A percentile compares a stretch with the other conserved stretches of the same genome.
phyloP scores from a whole-genome alignment of 2,113 vertebrate genomes.

The Bubo scandiacus region DNA sequence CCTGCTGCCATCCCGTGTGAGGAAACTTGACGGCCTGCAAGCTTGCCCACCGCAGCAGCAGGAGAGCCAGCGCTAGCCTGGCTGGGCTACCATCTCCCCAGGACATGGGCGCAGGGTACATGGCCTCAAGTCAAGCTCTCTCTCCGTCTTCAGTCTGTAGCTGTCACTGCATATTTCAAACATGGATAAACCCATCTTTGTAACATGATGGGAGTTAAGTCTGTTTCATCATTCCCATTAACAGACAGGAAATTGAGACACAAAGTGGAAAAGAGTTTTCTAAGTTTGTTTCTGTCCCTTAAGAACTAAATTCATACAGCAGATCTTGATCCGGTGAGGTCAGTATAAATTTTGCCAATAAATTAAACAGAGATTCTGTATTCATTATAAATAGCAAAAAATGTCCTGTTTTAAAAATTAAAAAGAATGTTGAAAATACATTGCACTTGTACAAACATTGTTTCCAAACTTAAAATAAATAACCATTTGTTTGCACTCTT shows the following conservation, averaged over 20 bases:
- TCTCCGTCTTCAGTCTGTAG: not conserved
- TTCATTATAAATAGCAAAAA: not conserved
- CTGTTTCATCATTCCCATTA: not conserved
- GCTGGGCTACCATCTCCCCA: not conserved
- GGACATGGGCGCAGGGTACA: accelerated
- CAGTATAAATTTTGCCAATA: not conserved
- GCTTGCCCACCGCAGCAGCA: not conserved
- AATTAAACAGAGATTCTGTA: not conserved
- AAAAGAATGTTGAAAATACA: slow-evolving; percentile 6
- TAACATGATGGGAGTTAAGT: not conserved
- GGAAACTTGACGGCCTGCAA: not conserved
- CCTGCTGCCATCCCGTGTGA: not conserved
- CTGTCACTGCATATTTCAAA: not conserved
- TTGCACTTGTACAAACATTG: slow-evolving; percentile 7
- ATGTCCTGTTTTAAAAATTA: not conserved
- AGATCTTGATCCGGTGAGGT: not conserved
- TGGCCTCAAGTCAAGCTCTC: not conserved
- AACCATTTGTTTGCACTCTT: slow-evolving; percentile 21
- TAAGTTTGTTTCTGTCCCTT: not conserved
- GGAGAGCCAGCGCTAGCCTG: not conserved
- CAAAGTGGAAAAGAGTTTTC: not conserved
- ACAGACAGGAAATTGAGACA: not conserved
- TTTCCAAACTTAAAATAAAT: slow-evolving; percentile 39
- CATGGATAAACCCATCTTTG: not conserved
- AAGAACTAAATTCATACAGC: not conserved